Percentiles rank a stretch among this genome's conserved stretches.
These are phyloP conservation scores for Andrena minutula DNA, from an alignment of 2,888 invertebrate genomes.

Conservation along the genomic window DNA sequence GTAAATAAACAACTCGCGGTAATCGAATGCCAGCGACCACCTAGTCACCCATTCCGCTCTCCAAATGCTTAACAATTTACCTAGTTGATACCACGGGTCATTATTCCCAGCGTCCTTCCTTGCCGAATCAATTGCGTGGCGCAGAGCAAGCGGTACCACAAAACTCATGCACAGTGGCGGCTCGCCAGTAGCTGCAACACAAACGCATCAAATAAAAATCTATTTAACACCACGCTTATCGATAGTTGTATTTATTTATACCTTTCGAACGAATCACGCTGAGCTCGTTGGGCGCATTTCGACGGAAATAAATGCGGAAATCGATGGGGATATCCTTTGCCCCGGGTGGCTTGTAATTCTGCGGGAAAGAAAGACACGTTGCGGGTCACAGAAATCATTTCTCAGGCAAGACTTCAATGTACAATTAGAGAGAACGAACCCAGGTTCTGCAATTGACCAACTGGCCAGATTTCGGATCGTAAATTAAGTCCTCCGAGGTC, in stretches of 20 bases:
- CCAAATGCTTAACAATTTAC: conserved; percentile 83
- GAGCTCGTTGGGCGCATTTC: conserved; percentile 88
- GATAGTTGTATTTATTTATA: conserved; percentile 42
- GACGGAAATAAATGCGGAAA: conserved; percentile 89
- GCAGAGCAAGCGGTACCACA: conserved; percentile 87
- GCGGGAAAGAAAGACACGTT: conserved; percentile 31
- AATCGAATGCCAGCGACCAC: background rate
- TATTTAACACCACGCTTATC: background rate
- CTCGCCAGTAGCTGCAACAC: conserved; percentile 86
- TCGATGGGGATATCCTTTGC: conserved; percentile 92
- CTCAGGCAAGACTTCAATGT: background rate
- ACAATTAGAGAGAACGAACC: conserved; percentile 83
- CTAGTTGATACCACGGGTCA: conserved; percentile 87
- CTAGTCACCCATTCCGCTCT: background rate
- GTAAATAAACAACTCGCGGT: background rate
- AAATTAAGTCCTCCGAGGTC: conserved; percentile 90
- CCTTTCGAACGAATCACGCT: conserved; percentile 92
- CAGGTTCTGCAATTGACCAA: conserved; percentile 92
- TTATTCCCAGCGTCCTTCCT: conserved; percentile 88
- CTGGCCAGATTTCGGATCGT: conserved; percentile 88
- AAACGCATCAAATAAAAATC: background rate
- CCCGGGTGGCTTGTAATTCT: conserved; percentile 91
- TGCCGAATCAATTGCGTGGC: conserved; percentile 89
- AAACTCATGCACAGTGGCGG: conserved; percentile 86
- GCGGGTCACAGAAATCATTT: background rate